Evolutionary conservation across 2,113 vertebrate genomes (phyloP).

Genomic region (Cyphomyrus discorhynchus): DNA sequence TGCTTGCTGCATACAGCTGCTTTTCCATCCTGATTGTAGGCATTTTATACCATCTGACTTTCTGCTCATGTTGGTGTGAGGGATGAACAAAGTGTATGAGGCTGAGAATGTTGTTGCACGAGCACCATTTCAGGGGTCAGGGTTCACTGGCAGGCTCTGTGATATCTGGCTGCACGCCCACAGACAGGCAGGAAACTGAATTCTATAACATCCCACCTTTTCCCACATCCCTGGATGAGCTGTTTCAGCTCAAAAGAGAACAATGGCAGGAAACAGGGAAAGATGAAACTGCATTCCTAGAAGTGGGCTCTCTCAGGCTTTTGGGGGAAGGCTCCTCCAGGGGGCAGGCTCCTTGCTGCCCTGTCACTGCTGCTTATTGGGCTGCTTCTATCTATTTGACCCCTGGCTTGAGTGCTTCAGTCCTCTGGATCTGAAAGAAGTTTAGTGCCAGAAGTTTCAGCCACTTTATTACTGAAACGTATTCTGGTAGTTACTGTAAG

Average conservation of each 20-base stretch:
- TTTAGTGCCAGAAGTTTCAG: neutral
- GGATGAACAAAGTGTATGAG: neutral
- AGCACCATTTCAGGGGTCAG: slow-evolving; percentile 37
- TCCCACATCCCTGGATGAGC: slow-evolving; percentile 49
- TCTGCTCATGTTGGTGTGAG: neutral
- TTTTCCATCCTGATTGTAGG: neutral
- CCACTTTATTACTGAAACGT: neutral
- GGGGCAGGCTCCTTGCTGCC: neutral
- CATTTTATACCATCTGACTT: neutral
- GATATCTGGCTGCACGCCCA: slow-evolving; percentile 47
- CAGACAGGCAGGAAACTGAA: slow-evolving; percentile 57
- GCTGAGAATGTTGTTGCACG: slow-evolving; percentile 47
- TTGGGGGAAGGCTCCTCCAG: neutral
- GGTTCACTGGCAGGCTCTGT: neutral
- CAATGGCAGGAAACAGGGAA: slow-evolving; percentile 73
- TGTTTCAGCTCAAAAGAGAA: slow-evolving; percentile 63
- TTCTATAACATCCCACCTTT: slow-evolving; percentile 58
- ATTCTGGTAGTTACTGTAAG: neutral
- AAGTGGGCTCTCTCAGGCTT: slow-evolving; percentile 56
- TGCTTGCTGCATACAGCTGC: neutral
- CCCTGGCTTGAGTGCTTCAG: slow-evolving; percentile 21
- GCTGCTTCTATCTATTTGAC: slow-evolving; percentile 43
- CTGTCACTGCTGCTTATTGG: slow-evolving; percentile 44
- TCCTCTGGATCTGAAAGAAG: neutral
- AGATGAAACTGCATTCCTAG: slow-evolving; percentile 52